Percentiles rank a stretch among this genome's conserved stretches.
Evolutionary conservation across 2,797 vertebrate species (phyloP).

Genomic region (Phoebastria nigripes): DNA sequence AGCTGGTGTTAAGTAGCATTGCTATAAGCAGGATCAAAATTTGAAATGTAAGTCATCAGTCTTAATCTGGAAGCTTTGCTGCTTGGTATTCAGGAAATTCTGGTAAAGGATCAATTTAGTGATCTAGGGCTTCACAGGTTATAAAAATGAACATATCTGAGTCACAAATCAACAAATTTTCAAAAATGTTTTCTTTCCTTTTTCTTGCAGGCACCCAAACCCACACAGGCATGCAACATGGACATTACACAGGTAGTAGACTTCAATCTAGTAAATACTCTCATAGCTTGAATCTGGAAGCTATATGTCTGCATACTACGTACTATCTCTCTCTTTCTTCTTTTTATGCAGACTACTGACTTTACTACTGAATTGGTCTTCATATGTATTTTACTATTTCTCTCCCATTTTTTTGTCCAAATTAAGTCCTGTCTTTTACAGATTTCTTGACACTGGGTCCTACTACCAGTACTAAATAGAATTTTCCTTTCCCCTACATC

Average conservation of each 20-base stretch:
- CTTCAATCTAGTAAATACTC: not conserved
- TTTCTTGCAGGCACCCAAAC: not conserved
- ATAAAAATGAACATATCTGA: not conserved
- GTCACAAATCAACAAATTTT: not conserved
- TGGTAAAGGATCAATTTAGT: not conserved
- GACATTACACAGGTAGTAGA: not conserved
- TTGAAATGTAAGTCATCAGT: not conserved
- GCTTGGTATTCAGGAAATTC: not conserved
- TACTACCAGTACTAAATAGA: not conserved
- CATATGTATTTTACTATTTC: not conserved
- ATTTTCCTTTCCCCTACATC: not conserved
- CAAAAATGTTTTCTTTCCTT: not conserved
- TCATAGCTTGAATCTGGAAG: not conserved
- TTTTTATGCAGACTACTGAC: not conserved
- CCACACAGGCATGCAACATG: not conserved
- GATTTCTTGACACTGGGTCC: not conserved
- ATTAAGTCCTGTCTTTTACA: not conserved
- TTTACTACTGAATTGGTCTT: not conserved
- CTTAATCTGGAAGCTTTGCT: not conserved
- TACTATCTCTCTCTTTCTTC: not conserved
- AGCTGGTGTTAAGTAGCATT: not conserved
- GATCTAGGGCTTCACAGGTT: not conserved
- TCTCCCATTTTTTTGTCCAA: not conserved
- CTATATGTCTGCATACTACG: not conserved
- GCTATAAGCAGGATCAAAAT: not conserved